phyloP scores from a whole-genome alignment of 2,113 vertebrate species.

The Dascyllus trimaculatus region DNA sequence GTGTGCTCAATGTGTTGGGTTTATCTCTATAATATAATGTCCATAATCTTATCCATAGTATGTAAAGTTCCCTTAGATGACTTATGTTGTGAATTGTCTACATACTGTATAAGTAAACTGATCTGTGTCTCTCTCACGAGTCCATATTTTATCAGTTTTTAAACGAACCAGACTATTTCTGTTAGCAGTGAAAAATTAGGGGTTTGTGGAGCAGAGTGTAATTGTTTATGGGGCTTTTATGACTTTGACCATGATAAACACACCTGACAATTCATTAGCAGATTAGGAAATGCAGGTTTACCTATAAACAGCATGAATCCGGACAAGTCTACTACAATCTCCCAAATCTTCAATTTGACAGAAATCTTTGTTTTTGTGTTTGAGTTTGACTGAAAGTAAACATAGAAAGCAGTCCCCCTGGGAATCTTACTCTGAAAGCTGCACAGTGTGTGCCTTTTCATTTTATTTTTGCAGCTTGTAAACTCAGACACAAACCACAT shows the following conservation, averaged over 20 bases:
- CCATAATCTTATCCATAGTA: too few relatives aligned
- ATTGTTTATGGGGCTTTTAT: not conserved
- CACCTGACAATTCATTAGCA: not conserved
- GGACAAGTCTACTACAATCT: not conserved
- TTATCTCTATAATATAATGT: too few relatives aligned
- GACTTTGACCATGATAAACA: not conserved
- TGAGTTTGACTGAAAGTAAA: constrained; percentile 4
- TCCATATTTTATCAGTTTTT: not conserved
- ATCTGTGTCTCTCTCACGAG: not conserved
- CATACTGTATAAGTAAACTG: too few relatives aligned
- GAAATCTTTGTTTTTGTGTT: not conserved
- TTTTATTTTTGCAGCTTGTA: not conserved
- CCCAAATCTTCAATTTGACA: not conserved
- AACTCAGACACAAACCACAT: too few relatives aligned
- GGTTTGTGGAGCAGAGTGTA: not conserved
- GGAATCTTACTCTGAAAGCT: not conserved
- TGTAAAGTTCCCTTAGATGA: too few relatives aligned
- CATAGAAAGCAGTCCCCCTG: not conserved
- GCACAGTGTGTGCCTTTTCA: not conserved
- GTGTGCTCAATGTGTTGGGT: too few relatives aligned
- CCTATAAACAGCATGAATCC: not conserved
- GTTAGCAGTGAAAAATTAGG: not conserved
- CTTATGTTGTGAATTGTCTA: too few relatives aligned
- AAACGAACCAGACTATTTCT: not conserved
- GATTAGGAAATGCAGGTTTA: not conserved